phyloP scores from a whole-genome alignment of 2,888 invertebrate genomes.

The Corbicula japonica region DNA sequence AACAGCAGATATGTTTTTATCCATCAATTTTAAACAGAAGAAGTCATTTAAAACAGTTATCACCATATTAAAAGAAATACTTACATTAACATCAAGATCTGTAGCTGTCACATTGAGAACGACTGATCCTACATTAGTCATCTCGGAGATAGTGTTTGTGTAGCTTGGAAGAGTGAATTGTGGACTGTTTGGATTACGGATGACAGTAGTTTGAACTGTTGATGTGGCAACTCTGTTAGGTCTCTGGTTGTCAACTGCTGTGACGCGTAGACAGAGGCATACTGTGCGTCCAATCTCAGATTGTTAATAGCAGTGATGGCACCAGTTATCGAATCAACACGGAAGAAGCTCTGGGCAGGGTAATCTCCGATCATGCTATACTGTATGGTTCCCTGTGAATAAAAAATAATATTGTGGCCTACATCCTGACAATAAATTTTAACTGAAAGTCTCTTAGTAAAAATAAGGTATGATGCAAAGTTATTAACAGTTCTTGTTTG shows the following conservation, averaged over 20 bases:
- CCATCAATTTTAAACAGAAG: too few species aligned
- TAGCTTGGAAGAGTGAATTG: constrained; percentile 70
- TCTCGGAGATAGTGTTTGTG: constrained; percentile 69
- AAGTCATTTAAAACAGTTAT: neutral
- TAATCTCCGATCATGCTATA: constrained; percentile 81
- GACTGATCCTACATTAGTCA: constrained; percentile 57
- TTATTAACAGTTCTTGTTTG: too few species aligned
- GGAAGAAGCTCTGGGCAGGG: constrained; percentile 81
- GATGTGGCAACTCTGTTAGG: constrained; percentile 71
- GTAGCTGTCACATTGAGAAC: constrained; percentile 75
- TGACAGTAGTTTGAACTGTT: constrained; percentile 75
- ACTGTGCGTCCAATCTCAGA: constrained; percentile 67
- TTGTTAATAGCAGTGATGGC: constrained; percentile 60
- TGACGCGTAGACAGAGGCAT: constrained; percentile 72
- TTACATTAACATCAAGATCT: constrained; percentile 77
- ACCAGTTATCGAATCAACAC: constrained; percentile 64
- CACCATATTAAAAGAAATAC: constrained; percentile 20
- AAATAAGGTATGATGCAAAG: too few species aligned
- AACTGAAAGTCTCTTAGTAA: too few species aligned
- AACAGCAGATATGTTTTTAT: neutral
- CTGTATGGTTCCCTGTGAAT: constrained; percentile 72
- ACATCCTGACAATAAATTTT: too few species aligned
- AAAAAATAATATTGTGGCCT: too few species aligned
- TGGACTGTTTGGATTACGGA: constrained; percentile 79
- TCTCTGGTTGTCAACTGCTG: constrained; percentile 77